Base-by-base conservation (phyloP, 2,888 invertebrate species). In the Charanyca ferruginea region DNA sequence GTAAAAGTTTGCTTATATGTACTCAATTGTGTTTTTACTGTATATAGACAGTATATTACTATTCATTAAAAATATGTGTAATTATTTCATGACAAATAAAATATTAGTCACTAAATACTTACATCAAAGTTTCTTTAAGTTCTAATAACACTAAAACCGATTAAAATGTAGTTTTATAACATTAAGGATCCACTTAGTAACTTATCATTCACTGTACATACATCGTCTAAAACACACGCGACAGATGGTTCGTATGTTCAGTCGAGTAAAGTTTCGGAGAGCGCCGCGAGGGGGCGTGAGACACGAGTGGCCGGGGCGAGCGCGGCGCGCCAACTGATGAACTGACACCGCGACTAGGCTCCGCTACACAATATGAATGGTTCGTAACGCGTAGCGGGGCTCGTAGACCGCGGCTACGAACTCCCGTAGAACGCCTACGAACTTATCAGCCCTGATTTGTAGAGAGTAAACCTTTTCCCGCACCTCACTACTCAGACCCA, bases 251-350 rank as follows among this genome's bases (percentile, higher is more conserved):
- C 74, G 73, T 63, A 57, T 51, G 25, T 48, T 54, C 35, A 70
- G 66, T 73, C 83, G 80, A 73, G 60, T 69, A 69, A 83, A 83
- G 83, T 84, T 83, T 76, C 45, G 51, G 55, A 16, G 18, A 23
- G 42, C 18, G 11, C 2, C 13, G 45, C 59, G 0, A 48, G 28
- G 13, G 47, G 18, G 51, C 49, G 5, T 13, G 5, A 6, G 32
- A 67, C 74, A 60, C 84, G 66, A 68, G 41, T 53, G n/a, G 3
- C 55, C 35, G 13, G 16, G 18, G 23, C 66, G 69, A 84, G 77
- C 83, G 84, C 83, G 70, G 51, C 75, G 81, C 83, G 83, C 84
- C 57, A 58, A 83, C 83, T 83, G 82, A 66, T 64, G 44, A 58
- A 83, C 83, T 83, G 83, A 66, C 66, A 41, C 32, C 42, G 60